Base-by-base conservation (phyloP, 2,888 invertebrate species). In the Melinaea marsaeus region DNA sequence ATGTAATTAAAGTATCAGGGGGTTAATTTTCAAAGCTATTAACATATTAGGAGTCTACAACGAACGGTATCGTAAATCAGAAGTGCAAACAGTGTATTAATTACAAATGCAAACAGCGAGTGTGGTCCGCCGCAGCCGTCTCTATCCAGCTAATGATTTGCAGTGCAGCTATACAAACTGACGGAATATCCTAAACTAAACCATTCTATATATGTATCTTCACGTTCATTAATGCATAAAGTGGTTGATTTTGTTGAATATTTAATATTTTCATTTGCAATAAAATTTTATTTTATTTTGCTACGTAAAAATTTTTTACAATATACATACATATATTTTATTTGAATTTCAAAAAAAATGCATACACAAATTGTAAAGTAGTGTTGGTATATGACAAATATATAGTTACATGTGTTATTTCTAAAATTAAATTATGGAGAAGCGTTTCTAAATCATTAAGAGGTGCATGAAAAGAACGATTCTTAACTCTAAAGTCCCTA, bases 61-160 rank as follows among this genome's bases (percentile, higher is more conserved):
- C 83, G 79, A 81, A 82, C 79, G 83, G 76, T 85, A 85, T 85
- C 89, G 88, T 90, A 90, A 90, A 90, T 90, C 89, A 90, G 84
- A 80, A 84, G 84, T 79, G 83, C 88, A 90, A 90, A 90, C 89
- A 89, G 84, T 90, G 88, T 89, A 90, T 90, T 90, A 89, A 90
- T 90, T 90, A 90, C 88, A 84, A 88, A 90, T 90, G 88, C 89
- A 88, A 90, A 90, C 90, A 89, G 86, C 86, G 81, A 88, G 84
- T 87, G 88, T 84, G 88, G 88, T 83, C 82, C 76, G 80, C 88
- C 89, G 84, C 88, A 83, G 83, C 84, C 86, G 82, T 88, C 87
- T 88, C 88, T 86, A 87, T 86, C 83, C 85, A 85, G 84, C 86
- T 88, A 89, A 90, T 90, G 89, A 90, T 89, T 89, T 89, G 88